A percentile compares a stretch with the other conserved stretches of the same genome.
phyloP scores from a whole-genome alignment of 2,888 invertebrate species.

The Panzeria rudis region DNA sequence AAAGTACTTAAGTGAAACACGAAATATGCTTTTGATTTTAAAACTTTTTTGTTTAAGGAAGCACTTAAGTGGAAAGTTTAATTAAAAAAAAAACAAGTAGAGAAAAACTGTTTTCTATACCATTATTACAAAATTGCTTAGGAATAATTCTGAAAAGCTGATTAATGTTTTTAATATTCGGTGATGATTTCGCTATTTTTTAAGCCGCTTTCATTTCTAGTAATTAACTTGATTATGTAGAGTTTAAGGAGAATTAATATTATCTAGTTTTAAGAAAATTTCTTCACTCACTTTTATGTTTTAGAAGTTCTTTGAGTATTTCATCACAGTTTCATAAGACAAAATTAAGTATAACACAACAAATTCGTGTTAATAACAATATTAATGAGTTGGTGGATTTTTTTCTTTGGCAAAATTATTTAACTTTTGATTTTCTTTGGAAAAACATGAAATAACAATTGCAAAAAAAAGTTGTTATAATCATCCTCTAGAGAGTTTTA shows the following conservation, averaged over 20 bases:
- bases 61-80: neutral
- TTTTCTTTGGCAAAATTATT: neutral
- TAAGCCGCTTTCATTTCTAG: too few relatives aligned
- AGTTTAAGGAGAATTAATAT: too few relatives aligned
- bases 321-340: too few relatives aligned
- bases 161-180: too few relatives aligned
- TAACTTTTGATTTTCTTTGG: neutral
- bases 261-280: too few relatives aligned
- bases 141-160: too few relatives aligned
- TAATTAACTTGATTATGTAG: too few relatives aligned
- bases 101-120: neutral
- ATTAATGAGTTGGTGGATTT: neutral
- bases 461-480: slow-evolving; percentile 39
- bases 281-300: too few relatives aligned
- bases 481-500: slow-evolving; percentile 45
- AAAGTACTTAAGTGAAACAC: neutral
- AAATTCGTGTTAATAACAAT: neutral
- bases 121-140: neutral
- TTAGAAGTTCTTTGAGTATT: too few relatives aligned
- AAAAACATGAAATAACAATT: neutral
- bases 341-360: neutral
- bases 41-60: neutral
- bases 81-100: neutral
- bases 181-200: too few relatives aligned
- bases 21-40: neutral